Evolutionary conservation across 2,797 vertebrate genomes (phyloP), one percentile per base, ranked within the genome.

Genomic region (Acrossocheilus fasciatus): DNA sequence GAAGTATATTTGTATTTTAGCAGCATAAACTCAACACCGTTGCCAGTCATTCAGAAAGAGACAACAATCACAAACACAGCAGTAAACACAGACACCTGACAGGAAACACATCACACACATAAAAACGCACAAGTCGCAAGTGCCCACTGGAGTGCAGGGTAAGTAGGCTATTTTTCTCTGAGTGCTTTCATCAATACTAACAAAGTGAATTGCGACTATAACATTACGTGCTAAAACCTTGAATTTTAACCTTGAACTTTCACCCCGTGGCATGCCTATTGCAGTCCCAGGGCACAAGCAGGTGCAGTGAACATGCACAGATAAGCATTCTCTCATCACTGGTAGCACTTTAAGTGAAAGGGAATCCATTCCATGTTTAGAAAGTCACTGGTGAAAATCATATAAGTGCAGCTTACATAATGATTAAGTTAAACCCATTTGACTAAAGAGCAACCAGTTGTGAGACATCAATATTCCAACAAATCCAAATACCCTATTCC

Each of bases 201-300:
- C 36, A 86, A 57, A 41, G 72, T 34, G 79, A 83, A 62, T 77
- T 50, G 59, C 0, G 43, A 81, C 82, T 81, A 84, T 83, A 47
- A 62, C 78, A 83, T 87, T n/a, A 36, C 18, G 26, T 83, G 54
- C 23, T 83, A 76, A 78, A 68, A 82, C 26, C 57, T 30, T 82
- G 34, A 77, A 73, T 78, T 72, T 41, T 73, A 36, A 82, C 73
- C 83, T 86, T 90, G 11, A 93, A 92, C 93, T 84, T 76, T 47
- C 43, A 76, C 93, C 92, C 91, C 87, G 84, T 92, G 92, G 90
- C 92, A 90, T 90, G 85, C 92, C 93, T 92, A 91, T 91, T 91
- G 91, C 88, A 93, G 92, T 87, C 92, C 91, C 91, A 91, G 92
- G 92, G 92, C 91, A 91, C 92, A 93, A 91, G 92, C 93, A 91